These are phyloP conservation scores for Petrolisthes cinctipes DNA, from an alignment of 2,888 invertebrate genomes.

Conservation along the genomic window DNA sequence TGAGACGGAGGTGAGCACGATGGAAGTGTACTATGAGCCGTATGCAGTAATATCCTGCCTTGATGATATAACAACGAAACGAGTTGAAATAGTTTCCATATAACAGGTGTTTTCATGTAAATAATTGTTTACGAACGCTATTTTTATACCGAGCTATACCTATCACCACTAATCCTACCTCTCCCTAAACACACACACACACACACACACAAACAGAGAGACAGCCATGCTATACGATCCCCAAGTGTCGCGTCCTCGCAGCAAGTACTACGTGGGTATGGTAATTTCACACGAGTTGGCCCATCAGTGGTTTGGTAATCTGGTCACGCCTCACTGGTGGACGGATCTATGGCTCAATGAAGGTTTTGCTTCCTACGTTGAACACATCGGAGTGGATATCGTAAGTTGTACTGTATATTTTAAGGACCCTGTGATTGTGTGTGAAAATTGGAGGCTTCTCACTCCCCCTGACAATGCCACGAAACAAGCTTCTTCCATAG, in stretches of 20 bases:
- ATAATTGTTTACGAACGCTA: too few relatives aligned
- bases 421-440: too few relatives aligned
- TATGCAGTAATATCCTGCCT: too few relatives aligned
- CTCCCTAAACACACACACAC: neutral
- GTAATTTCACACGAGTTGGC: conserved; percentile 79
- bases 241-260: conserved; percentile 66
- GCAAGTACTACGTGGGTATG: conserved; percentile 68
- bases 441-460: too few relatives aligned
- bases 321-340: conserved; percentile 70
- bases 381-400: conserved; percentile 77
- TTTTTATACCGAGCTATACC: too few relatives aligned
- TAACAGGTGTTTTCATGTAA: too few relatives aligned
- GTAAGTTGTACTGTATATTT: conserved; percentile 68
- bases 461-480: too few relatives aligned
- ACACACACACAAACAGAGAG: conserved; percentile 67
- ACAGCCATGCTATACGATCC: conserved; percentile 69
- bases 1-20: too few relatives aligned
- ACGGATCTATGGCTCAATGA: conserved; percentile 72
- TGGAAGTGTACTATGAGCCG: too few relatives aligned
- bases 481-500: too few relatives aligned
- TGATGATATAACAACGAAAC: too few relatives aligned
- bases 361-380: conserved; percentile 79
- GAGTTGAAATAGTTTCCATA: too few relatives aligned
- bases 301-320: conserved; percentile 81
- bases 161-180: neutral